Evolutionary conservation across 2,888 invertebrate species (phyloP), one percentile per base, ranked within the genome.

Genomic region (Icerya purchasi): DNA sequence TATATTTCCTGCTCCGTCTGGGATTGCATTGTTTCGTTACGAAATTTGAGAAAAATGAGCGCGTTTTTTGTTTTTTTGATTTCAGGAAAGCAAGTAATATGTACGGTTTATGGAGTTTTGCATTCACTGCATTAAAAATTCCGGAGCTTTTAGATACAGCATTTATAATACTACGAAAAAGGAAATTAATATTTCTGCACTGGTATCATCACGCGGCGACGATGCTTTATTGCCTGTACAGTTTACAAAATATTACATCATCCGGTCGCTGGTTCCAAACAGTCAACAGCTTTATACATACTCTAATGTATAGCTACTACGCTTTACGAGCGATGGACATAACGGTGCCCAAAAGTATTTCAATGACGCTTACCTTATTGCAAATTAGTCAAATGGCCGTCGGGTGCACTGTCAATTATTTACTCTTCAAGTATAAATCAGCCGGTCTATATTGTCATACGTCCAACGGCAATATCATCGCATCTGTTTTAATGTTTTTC

Each of bases 171-270:
- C 76, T 94, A 61, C 81, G 93, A 63, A 93, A 93, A 74, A 91
- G 92, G 72, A 90, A 89, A 1, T 77, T 93, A 57, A 90, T 92
- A 71, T 93, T 93, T 76, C 79, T 93, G 58, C 89, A 94, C 73
- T 94, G 93, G 93, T 93, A 93, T 72, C 93, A 94, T 71, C 93
- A 94, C 75, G 89, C 92, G 70, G 92, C 92, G 36, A 93, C 93
- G 59, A 78, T 93, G 63, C 78, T 93, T 58, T 93, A 92, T 75
- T 86, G 88, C 19, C 93, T 92, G 92, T 91, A 86, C 75, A 85
- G 86, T 10, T 89, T 88, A 74, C 84, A 86, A 56, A 88, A 89
- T 73, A 87, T 86, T 75, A 87, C 89, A 59, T 83, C 89, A 10
- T 86, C 87, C 53, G 89, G 88, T 57, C 79, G 92, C 65, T 91